Evolutionary conservation across 2,797 vertebrate species (phyloP).

Genomic region (Paramormyrops hopkinsi): DNA sequence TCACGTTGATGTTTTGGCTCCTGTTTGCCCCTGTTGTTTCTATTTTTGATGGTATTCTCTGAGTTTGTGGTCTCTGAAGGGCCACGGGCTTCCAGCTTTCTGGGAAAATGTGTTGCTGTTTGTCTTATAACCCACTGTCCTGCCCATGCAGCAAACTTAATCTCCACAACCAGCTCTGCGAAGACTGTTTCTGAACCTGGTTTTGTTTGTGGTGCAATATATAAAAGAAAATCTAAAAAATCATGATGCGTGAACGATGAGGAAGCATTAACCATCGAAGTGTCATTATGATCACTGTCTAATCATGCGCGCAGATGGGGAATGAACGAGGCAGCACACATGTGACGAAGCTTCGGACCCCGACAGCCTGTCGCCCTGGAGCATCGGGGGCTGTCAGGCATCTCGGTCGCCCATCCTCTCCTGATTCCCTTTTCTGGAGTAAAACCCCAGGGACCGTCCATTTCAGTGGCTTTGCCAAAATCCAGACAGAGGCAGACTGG

Average conservation of each 20-base stretch:
- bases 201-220: background rate
- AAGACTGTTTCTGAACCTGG: background rate
- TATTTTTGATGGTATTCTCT: background rate
- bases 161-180: background rate
- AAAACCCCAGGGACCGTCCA: background rate
- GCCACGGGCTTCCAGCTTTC: background rate
- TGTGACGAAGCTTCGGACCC: background rate
- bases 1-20: background rate
- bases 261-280: background rate
- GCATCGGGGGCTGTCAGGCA: background rate
- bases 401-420: too few relatives aligned
- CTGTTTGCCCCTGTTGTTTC: background rate
- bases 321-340: background rate
- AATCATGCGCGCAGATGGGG: background rate
- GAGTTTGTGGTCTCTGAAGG: background rate
- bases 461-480: background rate
- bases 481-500: background rate
- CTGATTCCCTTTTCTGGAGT: background rate
- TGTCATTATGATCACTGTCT: background rate
- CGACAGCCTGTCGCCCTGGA: background rate
- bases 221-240: background rate
- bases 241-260: background rate
- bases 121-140: background rate
- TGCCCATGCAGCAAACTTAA: background rate
- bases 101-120: background rate